Conservation (phyloP, 1,140 invertebrate species). For the Ridgeia piscesae region DNA sequence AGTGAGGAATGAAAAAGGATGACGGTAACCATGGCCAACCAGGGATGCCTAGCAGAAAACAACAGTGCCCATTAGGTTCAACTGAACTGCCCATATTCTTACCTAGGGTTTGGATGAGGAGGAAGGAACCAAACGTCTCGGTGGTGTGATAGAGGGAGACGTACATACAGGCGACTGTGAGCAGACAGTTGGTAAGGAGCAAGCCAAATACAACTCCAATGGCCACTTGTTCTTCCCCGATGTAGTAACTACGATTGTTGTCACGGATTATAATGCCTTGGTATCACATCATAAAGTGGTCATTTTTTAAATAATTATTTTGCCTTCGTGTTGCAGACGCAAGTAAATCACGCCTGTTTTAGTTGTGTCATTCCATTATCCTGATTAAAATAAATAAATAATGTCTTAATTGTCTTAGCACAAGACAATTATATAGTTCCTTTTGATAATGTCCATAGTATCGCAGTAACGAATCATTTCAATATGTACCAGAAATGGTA, state of each 20-base stretch:
- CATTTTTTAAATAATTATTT: too few relatives aligned
- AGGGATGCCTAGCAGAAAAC: too few relatives aligned
- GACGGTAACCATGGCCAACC: too few relatives aligned
- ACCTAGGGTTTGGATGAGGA: conserved; percentile 6
- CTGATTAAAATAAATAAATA: too few relatives aligned
- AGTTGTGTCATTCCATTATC: too few relatives aligned
- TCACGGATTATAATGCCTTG: background rate
- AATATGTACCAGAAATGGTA: too few relatives aligned
- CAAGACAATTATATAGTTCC: background rate
- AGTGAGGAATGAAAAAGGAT: too few relatives aligned
- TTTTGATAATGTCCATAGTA: background rate
- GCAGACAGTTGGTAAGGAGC: conserved; percentile 6
- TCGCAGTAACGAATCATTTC: background rate
- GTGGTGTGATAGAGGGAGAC: background rate
- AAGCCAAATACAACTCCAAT: conserved; percentile 1
- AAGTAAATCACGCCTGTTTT: too few relatives aligned
- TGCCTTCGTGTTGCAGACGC: too few relatives aligned
- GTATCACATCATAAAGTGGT: background rate
- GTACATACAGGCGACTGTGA: conserved; percentile 11
- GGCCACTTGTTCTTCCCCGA: background rate
- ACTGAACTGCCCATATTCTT: background rate
- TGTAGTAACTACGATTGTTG: background rate
- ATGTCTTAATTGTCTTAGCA: background rate
- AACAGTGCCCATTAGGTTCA: too few relatives aligned
- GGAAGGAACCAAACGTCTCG: background rate